These are phyloP conservation scores for Eugnorisma glareosa DNA, from an alignment of 2,888 invertebrate genomes.

Conservation along the genomic window DNA sequence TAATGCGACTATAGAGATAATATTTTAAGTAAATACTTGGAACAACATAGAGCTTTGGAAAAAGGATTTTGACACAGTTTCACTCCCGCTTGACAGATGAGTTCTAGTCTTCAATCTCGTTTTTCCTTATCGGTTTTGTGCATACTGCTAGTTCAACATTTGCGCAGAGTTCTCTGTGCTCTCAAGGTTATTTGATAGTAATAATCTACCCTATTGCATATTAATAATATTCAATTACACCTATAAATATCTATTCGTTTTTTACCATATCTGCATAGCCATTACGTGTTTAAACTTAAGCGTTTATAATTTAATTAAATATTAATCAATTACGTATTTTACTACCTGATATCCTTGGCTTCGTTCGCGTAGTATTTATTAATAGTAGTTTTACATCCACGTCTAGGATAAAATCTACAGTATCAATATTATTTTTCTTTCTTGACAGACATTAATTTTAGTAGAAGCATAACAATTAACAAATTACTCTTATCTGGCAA, in stretches of 20 bases:
- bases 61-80: not conserved
- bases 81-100: not conserved
- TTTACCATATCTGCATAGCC: conserved; percentile 30
- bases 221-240: conserved; percentile 23
- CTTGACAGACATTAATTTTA: not conserved
- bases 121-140: not conserved
- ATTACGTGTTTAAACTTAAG: conserved; percentile 31
- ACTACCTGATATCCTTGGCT: conserved; percentile 54
- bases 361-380: conserved; percentile 25
- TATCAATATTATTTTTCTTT: conserved; percentile 2
- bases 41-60: not conserved
- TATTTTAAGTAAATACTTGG: not conserved
- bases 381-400: conserved; percentile 10
- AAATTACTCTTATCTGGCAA: not conserved
- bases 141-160: not conserved
- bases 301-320: conserved; percentile 41
- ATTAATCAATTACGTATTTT: conserved; percentile 50
- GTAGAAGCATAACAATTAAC: not conserved
- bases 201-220: conserved; percentile 7
- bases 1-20: not conserved
- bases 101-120: not conserved
- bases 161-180: not conserved
- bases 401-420: conserved; percentile 15
- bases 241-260: conserved; percentile 21
- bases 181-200: conserved; percentile 10